Conservation (phyloP, 2,888 invertebrate species). For the Hirtodrosophila confusa region DNA sequence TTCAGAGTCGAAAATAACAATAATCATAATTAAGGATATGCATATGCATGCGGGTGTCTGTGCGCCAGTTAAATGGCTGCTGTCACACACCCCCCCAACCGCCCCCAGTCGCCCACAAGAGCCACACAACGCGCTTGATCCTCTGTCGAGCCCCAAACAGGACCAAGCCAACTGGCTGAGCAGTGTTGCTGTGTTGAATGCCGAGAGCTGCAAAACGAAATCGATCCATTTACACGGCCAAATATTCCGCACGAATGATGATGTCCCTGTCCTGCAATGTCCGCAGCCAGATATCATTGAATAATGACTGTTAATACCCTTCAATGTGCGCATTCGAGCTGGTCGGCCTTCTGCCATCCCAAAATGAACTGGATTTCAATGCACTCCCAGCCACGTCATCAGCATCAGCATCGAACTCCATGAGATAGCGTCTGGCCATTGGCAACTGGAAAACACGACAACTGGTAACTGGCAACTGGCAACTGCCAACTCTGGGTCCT, state of each 20-base stretch:
- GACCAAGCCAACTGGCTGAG: not conserved
- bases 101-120: no score
- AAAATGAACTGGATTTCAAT: constrained; percentile 79
- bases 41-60: constrained; percentile 54
- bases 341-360: constrained; percentile 17
- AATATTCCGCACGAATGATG: constrained; percentile 74
- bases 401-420: constrained; percentile 26
- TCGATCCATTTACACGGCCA: constrained; percentile 71
- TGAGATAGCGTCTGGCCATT: constrained; percentile 46
- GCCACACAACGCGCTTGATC: constrained; percentile 39
- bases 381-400: constrained; percentile 57
- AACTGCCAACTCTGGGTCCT: not conserved
- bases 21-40: constrained; percentile 83
- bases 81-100: constrained; percentile 4
- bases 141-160: constrained; percentile 30
- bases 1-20: constrained; percentile 81
- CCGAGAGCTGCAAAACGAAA: constrained; percentile 42
- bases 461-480: constrained; percentile 7
- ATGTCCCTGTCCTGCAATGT: constrained; percentile 77
- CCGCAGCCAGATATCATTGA: constrained; percentile 82
- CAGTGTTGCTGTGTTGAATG: not conserved
- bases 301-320: constrained; percentile 84
- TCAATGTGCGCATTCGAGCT: constrained; percentile 70
- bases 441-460: constrained; percentile 13
- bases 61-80: constrained; percentile 47